Conservation (phyloP, 2,797 vertebrate genomes). For the Lacerta bilineata region DNA sequence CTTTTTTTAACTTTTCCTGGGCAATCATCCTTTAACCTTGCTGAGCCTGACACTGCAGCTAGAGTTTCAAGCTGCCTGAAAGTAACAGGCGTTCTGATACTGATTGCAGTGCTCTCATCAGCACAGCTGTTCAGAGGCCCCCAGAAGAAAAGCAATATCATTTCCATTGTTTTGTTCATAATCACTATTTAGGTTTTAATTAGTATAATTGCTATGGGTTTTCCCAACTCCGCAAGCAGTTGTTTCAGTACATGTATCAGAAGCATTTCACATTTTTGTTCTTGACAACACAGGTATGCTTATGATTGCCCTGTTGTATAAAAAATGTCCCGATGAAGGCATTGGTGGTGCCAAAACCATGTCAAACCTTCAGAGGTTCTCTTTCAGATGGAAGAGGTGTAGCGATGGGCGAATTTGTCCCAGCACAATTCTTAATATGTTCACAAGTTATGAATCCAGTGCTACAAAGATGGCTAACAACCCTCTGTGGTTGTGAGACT, state of each 20-base stretch:
- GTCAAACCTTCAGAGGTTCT: background rate
- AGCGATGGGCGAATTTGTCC: too few species aligned
- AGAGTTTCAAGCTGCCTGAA: background rate
- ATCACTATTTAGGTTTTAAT: constrained; percentile 22
- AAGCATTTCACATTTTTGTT: background rate
- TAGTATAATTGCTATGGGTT: background rate
- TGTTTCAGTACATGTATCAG: background rate
- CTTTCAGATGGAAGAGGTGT: background rate
- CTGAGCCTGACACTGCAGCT: background rate
- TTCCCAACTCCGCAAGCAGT: background rate
- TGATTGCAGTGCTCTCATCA: background rate
- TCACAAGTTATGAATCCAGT: too few species aligned
- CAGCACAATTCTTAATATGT: too few species aligned
- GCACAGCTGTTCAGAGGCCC: constrained; percentile 2
- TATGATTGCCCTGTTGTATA: background rate
- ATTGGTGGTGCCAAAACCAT: background rate
- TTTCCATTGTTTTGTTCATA: constrained; percentile 21
- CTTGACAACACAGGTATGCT: background rate
- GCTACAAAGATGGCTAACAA: too few species aligned
- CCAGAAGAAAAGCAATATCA: constrained; percentile 19
- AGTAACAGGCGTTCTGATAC: background rate
- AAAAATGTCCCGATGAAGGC: background rate
- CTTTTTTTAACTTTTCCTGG: background rate
- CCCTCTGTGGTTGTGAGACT: too few species aligned
- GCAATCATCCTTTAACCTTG: background rate